These are phyloP conservation scores for Agrilus mali DNA, from an alignment of 2,888 invertebrate genomes.

Conservation along the genomic window DNA sequence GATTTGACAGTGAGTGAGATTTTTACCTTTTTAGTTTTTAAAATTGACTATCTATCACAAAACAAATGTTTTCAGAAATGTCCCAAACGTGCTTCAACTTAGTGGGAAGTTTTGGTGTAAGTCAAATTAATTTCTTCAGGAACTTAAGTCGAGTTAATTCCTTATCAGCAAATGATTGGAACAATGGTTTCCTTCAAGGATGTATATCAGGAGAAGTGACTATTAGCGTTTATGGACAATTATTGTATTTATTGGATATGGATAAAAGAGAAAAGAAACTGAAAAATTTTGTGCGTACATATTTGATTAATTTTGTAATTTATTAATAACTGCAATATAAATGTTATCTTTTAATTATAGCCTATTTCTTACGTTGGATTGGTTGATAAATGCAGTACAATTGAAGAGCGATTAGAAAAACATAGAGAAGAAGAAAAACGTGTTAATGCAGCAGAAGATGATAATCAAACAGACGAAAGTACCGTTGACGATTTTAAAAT, in stretches of 20 bases:
- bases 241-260: constrained; percentile 7
- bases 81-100: too few species aligned
- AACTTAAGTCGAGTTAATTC: constrained; percentile 17
- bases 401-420: constrained; percentile 13
- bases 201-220: constrained; percentile 39
- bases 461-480: constrained; percentile 27
- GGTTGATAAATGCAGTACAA: constrained; percentile 17
- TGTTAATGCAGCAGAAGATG: constrained; percentile 5
- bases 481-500: constrained; percentile 29
- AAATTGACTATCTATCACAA: too few species aligned
- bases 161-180: constrained; percentile 37
- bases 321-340: too few species aligned
- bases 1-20: too few species aligned
- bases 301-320: too few species aligned
- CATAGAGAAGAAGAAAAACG: constrained; percentile 8
- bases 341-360: constrained; percentile 8
- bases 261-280: not conserved
- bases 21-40: too few species aligned
- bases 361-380: constrained; percentile 18
- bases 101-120: too few species aligned
- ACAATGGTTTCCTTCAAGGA: constrained; percentile 38
- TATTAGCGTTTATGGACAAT: constrained; percentile 30
- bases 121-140: too few species aligned
- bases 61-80: too few species aligned
- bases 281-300: too few species aligned